Conservation (phyloP, 2,113 vertebrate genomes). For the Dicrurus megarhynchus region DNA sequence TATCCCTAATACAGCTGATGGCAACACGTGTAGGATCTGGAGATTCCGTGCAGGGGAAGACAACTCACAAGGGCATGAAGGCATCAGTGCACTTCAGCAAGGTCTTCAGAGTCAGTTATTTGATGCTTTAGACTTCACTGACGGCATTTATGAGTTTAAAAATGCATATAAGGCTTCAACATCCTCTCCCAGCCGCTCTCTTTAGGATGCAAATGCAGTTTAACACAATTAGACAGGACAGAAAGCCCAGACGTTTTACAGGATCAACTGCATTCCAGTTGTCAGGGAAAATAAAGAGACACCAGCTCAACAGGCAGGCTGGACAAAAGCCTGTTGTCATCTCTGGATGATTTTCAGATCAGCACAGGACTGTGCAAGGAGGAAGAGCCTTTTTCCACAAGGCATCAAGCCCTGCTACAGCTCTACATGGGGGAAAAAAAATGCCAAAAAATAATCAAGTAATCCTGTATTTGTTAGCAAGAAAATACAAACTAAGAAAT, state of each 20-base stretch:
- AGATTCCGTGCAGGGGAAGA: not conserved
- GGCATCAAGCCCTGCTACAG: not conserved
- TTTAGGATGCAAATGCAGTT: conserved; percentile 4
- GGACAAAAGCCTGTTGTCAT: not conserved
- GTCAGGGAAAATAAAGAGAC: not conserved
- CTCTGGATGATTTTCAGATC: not conserved
- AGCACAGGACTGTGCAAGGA: not conserved
- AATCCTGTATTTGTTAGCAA: not conserved
- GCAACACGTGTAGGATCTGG: not conserved
- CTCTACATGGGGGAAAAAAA: fast-evolving
- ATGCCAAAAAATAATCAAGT: not conserved
- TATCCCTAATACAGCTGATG: not conserved
- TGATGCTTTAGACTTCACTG: not conserved
- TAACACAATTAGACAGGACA: conserved; percentile 1
- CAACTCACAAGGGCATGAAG: not conserved
- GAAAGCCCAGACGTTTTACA: not conserved
- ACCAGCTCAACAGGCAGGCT: not conserved
- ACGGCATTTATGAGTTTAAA: conserved; percentile 14
- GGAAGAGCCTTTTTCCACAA: not conserved
- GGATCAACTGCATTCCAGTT: not conserved
- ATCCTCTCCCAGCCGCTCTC: not conserved
- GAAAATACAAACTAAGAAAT: not conserved
- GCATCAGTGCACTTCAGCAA: not conserved
- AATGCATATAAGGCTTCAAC: not conserved
- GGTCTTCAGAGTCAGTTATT: not conserved